Conservation (phyloP, 1,140 invertebrate species). For the Bombus ignitus region DNA sequence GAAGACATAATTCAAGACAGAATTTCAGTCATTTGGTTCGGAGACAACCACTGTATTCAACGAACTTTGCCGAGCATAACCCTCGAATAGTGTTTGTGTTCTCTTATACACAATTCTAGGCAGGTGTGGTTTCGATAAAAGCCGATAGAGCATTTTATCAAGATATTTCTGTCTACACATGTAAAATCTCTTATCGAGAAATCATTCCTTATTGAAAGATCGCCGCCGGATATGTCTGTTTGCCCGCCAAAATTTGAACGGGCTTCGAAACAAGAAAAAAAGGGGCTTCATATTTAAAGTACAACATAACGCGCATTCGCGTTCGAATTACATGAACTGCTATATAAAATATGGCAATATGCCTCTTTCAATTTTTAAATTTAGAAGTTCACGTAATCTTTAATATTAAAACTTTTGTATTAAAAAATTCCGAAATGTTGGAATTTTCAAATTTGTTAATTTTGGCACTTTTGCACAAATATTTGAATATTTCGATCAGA, state of each 20-base stretch:
- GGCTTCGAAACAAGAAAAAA: conserved; percentile 19
- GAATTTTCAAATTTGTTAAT: background rate
- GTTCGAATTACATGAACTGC: background rate
- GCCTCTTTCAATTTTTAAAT: background rate
- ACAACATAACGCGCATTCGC: conserved; percentile 17
- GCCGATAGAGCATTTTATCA: conserved; percentile 39
- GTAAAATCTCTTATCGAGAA: background rate
- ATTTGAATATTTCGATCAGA: background rate
- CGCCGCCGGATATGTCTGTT: conserved; percentile 34
- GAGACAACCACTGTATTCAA: conserved; percentile 28
- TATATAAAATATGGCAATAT: background rate
- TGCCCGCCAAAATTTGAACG: conserved; percentile 51
- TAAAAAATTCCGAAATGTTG: too few relatives aligned
- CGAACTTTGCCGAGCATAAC: conserved; percentile 31
- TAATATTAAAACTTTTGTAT: too few relatives aligned
- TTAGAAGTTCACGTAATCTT: too few relatives aligned
- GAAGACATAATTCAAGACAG: background rate
- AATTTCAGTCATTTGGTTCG: background rate
- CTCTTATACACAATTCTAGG: conserved; percentile 41
- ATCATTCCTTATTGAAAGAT: conserved; percentile 26
- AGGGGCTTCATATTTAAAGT: conserved; percentile 23
- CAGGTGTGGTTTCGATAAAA: conserved; percentile 59
- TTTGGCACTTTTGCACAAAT: too few relatives aligned
- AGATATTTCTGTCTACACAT: conserved; percentile 6
- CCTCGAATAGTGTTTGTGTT: conserved; percentile 46